These are phyloP conservation scores for Ptycholaimellus sp. DNA, from an alignment of 2,888 invertebrate species.

Conservation along the genomic window DNA sequence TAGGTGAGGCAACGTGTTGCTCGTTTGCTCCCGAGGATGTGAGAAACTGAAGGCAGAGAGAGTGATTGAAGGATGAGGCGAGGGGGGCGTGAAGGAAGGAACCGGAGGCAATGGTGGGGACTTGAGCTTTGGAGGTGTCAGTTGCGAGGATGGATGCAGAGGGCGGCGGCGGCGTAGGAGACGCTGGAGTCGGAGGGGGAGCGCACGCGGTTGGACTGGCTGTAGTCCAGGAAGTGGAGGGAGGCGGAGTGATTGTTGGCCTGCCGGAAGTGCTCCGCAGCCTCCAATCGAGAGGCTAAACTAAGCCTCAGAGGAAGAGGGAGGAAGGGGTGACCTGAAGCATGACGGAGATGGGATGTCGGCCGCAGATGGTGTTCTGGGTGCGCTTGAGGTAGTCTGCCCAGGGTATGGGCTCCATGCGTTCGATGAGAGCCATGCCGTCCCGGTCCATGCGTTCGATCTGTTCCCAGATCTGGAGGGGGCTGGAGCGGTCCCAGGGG, in stretches of 20 bases:
- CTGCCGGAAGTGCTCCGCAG: slow-evolving; percentile 39
- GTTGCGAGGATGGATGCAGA: slow-evolving; percentile 45
- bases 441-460: slow-evolving; percentile 76
- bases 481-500: slow-evolving; percentile 52
- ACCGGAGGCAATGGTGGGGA: too few relatives aligned
- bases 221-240: slow-evolving; percentile 60
- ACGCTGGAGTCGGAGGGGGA: slow-evolving; percentile 77
- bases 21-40: too few relatives aligned
- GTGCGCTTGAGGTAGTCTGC: slow-evolving; percentile 77
- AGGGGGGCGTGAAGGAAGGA: too few relatives aligned
- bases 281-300: too few relatives aligned
- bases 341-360: slow-evolving; percentile 88
- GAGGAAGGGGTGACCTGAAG: too few relatives aligned
- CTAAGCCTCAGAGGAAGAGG: too few relatives aligned
- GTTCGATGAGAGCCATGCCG: slow-evolving; percentile 93
- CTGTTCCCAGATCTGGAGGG: slow-evolving; percentile 58
- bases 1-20: too few relatives aligned
- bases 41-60: too few relatives aligned
- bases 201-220: slow-evolving; percentile 64
- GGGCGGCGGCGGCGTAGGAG: slow-evolving; percentile 80
- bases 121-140: too few relatives aligned
- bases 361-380: slow-evolving; percentile 95
- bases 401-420: slow-evolving; percentile 59
- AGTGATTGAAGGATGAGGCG: too few relatives aligned
- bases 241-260: slow-evolving; percentile 37